Evolutionary conservation across 2,113 vertebrate species (phyloP), one percentile per base, ranked within the genome.

Genomic region (Percopsis transmontana): DNA sequence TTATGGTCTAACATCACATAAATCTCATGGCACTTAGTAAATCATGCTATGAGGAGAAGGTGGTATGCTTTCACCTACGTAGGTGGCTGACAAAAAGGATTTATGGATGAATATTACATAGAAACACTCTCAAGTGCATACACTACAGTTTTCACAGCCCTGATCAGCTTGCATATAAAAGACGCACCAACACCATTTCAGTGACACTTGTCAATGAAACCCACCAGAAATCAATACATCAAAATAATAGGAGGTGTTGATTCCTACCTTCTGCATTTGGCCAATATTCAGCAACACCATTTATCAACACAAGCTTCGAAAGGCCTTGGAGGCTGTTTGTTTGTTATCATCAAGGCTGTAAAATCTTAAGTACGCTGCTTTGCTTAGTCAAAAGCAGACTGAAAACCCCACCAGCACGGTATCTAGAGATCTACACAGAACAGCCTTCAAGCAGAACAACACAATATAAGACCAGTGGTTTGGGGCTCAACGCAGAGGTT

Each of bases 341-440:
- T 70, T 83, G 74, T 79, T 87, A 74, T 85, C 79, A 72, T 82
- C 74, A 56, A 85, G 77, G 87, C 84, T 74, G 71, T 55, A 1
- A 69, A 81, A 79, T 88, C 83, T 85, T 86, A 83, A 77, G 82
- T 87, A 89, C 88, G 80, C 84, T 70, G 78, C 80, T 15, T 87
- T 87, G 71, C 80, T 72, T 64, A 72, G 74, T 85, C 80, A 81
- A 80, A 85, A 63, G 56, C 66, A 77, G 70, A 64, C 63, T 76
- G 71, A 85, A 77, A 78, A 23, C 27, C 70, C 61, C n/a, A 24
- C 77, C 66, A 59, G 72, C 63, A 12, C 77, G 74, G 71, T 7
- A 58, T 59, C 68, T 18, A 40, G 76, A 52, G 47, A 68, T 62
- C 40, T 68, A 72, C 76, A 62, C 72, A 68, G 42, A 78, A 48